Evolutionary conservation across 2,888 invertebrate genomes (phyloP), one percentile per base, ranked within the genome.

Genomic region (Temnothorax unifasciatus): DNA sequence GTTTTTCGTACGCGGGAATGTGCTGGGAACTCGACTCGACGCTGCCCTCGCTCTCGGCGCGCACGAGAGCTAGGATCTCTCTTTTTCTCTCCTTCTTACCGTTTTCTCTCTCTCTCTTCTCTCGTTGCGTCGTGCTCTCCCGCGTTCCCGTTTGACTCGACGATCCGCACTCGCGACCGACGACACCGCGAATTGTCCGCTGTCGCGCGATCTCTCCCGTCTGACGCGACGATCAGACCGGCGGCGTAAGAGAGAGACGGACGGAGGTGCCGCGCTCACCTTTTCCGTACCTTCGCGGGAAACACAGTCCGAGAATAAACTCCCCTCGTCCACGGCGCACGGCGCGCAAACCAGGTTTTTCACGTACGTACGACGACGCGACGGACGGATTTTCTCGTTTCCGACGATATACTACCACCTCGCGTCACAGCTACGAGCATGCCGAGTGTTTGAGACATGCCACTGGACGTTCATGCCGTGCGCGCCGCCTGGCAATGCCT

Each of bases 391-490:
- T 90, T 85, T 86, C 84, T 86, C 84, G 85, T 89, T 87, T 87
- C 87, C 86, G 83, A 76, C 87, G 85, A 85, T 85, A 85, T 85
- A 86, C 84, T 87, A 91, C 89, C 90, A 91, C 90, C 92, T 93
- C 91, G 92, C 92, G 91, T 91, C 92, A 47, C 66, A 92, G 91
- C 92, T 93, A 92, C 92, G 92, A 93, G 92, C 93, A 94, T 93
- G 93, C 92, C 87, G 92, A 92, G 93, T 90, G 91, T 92, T 93
- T 92, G 93, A 92, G 91, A 93, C 94, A 93, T 93, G 94, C 93
- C 92, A 90, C 90, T 92, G 93, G 86, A 92, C 91, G 93, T 91
- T 91, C 92, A 91, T 92, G 91, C 93, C 88, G 93, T 93, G 90
- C 90, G 91, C 91, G 91, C 89, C 18, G 91, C 88, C 87, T 87